These are phyloP conservation scores for Procambarus clarkii DNA, from an alignment of 1,140 invertebrate genomes.

Conservation along the genomic window DNA sequence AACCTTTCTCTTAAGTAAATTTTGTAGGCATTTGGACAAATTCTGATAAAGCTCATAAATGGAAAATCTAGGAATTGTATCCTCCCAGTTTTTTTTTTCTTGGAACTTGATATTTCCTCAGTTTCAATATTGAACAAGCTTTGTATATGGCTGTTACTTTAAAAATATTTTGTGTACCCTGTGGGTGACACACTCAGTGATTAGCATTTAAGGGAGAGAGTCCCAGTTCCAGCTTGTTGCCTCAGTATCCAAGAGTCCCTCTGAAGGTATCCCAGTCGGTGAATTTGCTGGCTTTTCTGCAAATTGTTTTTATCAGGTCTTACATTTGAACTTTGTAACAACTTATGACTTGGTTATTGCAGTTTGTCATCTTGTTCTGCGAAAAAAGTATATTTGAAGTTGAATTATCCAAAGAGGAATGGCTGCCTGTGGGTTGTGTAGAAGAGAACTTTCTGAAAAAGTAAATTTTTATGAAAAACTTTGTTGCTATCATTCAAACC, in stretches of 20 bases:
- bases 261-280: not conserved
- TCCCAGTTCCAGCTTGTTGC: slow-evolving; percentile 49
- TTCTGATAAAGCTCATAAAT: not conserved
- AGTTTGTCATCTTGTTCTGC: slow-evolving; percentile 2
- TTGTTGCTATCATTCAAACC: slow-evolving; percentile 28
- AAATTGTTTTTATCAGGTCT: not conserved
- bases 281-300: not conserved
- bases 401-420: slow-evolving; percentile 23
- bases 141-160: slow-evolving; percentile 51
- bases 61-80: not conserved
- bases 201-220: slow-evolving; percentile 57
- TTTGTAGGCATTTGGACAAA: not conserved
- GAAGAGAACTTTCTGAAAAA: slow-evolving; percentile 29
- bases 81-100: not conserved
- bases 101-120: no score
- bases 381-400: not conserved
- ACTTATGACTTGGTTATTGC: not conserved
- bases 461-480: not conserved
- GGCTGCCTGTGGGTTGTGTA: slow-evolving; percentile 44
- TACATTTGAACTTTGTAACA: not conserved
- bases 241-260: not conserved
- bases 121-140: slow-evolving; percentile 31
- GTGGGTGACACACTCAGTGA: slow-evolving; percentile 53
- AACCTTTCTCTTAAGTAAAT: not conserved
- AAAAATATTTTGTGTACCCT: not conserved